Evolutionary conservation across 2,888 invertebrate genomes (phyloP).

Genomic region (Phalera bucephala): DNA sequence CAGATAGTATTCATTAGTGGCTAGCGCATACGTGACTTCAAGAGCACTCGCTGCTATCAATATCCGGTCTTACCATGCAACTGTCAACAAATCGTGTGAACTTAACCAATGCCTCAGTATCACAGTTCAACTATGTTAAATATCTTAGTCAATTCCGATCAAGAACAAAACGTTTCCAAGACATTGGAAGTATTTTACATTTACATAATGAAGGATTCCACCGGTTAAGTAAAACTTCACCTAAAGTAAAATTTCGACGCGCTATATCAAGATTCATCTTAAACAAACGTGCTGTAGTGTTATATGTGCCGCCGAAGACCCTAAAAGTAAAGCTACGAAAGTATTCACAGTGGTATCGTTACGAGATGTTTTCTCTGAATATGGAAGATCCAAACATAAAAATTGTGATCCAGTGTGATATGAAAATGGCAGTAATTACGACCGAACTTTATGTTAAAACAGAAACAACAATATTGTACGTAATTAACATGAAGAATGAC

Average conservation of each 20-base stretch:
- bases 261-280: slow-evolving; percentile 28
- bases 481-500: slow-evolving; percentile 10
- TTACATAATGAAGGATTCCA: slow-evolving; percentile 58
- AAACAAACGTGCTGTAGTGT: slow-evolving; percentile 36
- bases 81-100: slow-evolving; percentile 65
- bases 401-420: slow-evolving; percentile 44
- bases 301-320: slow-evolving; percentile 38
- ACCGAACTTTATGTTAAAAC: slow-evolving; percentile 20
- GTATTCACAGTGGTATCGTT: slow-evolving; percentile 44
- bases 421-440: slow-evolving; percentile 41
- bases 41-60: slow-evolving; percentile 24
- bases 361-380: slow-evolving; percentile 37
- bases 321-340: slow-evolving; percentile 38
- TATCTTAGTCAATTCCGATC: slow-evolving; percentile 62
- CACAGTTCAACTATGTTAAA: slow-evolving; percentile 70
- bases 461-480: slow-evolving; percentile 12
- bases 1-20: slow-evolving; percentile 45
- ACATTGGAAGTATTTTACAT: slow-evolving; percentile 65
- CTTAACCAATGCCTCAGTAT: slow-evolving; percentile 62
- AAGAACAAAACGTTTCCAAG: slow-evolving; percentile 56
- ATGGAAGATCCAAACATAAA: slow-evolving; percentile 36
- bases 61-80: slow-evolving; percentile 54
- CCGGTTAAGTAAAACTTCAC: slow-evolving; percentile 32
- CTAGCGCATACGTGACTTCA: slow-evolving; percentile 46
- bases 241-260: slow-evolving; percentile 30